Evolutionary conservation across 2,797 vertebrate species (phyloP).

Genomic region (Propithecus deckenii): DNA sequence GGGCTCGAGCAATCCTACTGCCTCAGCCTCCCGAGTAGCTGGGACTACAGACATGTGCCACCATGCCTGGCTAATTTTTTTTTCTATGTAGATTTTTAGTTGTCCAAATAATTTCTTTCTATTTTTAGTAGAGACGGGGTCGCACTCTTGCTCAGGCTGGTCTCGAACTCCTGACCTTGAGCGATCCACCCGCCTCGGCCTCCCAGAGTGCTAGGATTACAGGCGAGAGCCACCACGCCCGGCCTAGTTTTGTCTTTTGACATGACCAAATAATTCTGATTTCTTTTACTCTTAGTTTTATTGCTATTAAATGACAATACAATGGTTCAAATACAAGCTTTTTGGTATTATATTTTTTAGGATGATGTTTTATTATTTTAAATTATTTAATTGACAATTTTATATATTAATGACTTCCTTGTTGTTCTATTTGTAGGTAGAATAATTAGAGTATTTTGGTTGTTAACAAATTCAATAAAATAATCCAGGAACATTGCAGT

Average conservation of each 20-base stretch:
- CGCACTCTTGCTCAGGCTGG: too few species aligned
- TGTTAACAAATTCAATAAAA: neutral
- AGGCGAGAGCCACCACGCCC: too few species aligned
- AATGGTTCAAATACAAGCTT: neutral
- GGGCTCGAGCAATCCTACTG: too few species aligned
- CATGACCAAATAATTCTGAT: neutral
- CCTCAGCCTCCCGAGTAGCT: too few species aligned
- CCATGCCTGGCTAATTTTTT: too few species aligned
- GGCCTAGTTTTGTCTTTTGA: neutral
- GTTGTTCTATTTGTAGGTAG: neutral
- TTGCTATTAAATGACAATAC: neutral
- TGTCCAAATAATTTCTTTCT: too few species aligned
- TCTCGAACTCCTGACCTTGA: too few species aligned
- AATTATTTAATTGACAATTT: neutral
- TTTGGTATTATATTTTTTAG: neutral
- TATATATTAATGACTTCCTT: neutral
- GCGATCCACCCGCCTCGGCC: too few species aligned
- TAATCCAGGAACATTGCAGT: neutral
- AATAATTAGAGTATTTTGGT: neutral
- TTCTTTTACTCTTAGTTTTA: constrained; percentile 28
- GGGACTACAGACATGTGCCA: too few species aligned
- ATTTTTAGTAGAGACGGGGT: too few species aligned
- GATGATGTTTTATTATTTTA: neutral
- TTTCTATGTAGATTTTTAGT: too few species aligned
- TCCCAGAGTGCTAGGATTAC: too few species aligned